phyloP scores from a whole-genome alignment of 2,797 vertebrate species.

The Amblyraja radiata region DNA sequence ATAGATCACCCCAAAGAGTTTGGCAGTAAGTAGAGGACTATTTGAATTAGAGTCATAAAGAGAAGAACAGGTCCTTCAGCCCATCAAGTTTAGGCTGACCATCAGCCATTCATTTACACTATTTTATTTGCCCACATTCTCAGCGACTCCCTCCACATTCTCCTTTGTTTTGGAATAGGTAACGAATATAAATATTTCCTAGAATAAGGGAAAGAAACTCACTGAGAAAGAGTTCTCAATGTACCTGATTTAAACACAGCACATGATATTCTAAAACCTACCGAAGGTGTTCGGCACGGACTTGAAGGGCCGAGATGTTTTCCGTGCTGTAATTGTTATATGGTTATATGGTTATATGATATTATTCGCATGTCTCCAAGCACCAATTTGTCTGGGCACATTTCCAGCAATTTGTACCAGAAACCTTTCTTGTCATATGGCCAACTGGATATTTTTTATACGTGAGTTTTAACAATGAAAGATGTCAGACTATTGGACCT shows the following conservation, averaged over 20 bases:
- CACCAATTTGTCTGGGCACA: not conserved
- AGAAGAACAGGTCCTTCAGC: too few species aligned
- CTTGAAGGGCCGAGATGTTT: too few species aligned
- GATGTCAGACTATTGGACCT: not conserved
- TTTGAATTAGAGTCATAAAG: too few species aligned
- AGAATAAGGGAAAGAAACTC: too few species aligned
- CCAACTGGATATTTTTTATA: not conserved
- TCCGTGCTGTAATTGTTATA: too few species aligned
- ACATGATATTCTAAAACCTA: not conserved
- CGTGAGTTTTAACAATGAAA: not conserved
- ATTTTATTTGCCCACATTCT: too few species aligned
- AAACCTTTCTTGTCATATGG: not conserved
- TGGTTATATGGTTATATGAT: too few species aligned
- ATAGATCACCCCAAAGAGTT: not conserved
- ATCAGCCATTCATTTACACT: too few species aligned
- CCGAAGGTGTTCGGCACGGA: too few species aligned
- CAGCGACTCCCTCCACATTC: too few species aligned
- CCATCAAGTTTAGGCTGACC: too few species aligned
- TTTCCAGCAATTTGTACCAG: not conserved
- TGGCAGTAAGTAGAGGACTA: too few species aligned
- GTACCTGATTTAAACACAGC: not conserved
- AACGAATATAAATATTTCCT: not conserved
- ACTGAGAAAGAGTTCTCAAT: not conserved
- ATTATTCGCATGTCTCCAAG: not conserved
- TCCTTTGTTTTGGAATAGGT: not conserved